Conservation (phyloP, 2,797 vertebrate genomes). For the Spinus pinus region DNA sequence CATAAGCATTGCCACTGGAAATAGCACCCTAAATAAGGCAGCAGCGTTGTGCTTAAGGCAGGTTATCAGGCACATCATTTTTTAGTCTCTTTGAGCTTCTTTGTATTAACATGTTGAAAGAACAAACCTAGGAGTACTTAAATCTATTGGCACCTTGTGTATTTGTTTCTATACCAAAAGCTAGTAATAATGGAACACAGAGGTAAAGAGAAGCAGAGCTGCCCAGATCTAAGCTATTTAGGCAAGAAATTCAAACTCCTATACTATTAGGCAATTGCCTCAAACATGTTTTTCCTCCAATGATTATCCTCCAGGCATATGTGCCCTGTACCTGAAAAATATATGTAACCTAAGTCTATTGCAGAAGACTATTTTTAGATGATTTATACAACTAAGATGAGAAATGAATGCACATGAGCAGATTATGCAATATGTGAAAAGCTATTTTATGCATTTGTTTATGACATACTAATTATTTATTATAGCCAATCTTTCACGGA, state of each 20-base stretch:
- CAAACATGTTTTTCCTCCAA: background rate
- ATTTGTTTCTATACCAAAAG: background rate
- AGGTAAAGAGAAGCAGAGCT: background rate
- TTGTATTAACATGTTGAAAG: background rate
- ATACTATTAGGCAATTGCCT: background rate
- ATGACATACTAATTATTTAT: background rate
- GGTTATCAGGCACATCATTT: background rate
- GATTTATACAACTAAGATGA: background rate
- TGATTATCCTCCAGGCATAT: no score
- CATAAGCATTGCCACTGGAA: background rate
- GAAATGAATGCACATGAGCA: background rate
- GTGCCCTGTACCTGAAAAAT: background rate
- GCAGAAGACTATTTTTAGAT: background rate
- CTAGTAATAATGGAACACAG: background rate
- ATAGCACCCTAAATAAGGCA: background rate
- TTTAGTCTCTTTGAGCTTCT: background rate
- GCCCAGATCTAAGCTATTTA: background rate
- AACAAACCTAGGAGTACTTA: background rate
- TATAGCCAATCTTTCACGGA: fast-evolving
- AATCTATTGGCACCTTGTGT: background rate
- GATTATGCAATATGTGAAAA: background rate
- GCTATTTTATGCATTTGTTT: background rate
- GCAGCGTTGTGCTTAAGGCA: background rate
- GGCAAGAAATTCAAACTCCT: background rate
- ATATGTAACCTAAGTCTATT: background rate